These are phyloP conservation scores for Petrocephalus microphthalmus DNA, from an alignment of 2,113 vertebrate species.

Conservation along the genomic window DNA sequence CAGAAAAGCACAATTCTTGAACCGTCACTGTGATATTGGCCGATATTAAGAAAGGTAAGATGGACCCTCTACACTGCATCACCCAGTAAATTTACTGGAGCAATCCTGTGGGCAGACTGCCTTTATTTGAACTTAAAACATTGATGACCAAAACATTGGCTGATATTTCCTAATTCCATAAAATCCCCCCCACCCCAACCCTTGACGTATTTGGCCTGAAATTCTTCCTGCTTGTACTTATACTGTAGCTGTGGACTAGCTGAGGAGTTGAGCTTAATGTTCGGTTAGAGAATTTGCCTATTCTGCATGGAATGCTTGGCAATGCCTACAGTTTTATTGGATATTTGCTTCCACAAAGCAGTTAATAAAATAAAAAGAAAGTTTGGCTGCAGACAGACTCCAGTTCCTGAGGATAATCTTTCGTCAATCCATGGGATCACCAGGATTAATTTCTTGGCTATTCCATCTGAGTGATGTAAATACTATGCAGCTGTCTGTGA, in stretches of 20 bases:
- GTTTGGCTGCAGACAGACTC: background rate
- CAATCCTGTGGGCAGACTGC: background rate
- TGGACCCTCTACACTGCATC: background rate
- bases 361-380: background rate
- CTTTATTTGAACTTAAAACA: constrained; percentile 4
- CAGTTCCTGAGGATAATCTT: background rate
- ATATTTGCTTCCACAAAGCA: background rate
- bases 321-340: background rate
- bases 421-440: background rate
- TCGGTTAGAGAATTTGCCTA: background rate
- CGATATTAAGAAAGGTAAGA: background rate
- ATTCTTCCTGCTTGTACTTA: background rate
- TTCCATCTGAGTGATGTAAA: background rate
- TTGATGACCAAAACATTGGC: background rate
- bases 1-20: background rate
- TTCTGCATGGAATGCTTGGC: background rate
- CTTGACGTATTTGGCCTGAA: background rate
- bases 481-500: background rate
- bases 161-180: background rate
- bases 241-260: background rate
- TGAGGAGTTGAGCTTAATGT: background rate
- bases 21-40: background rate
- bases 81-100: background rate
- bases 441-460: background rate
- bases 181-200: background rate